These are phyloP conservation scores for Pygocentrus nattereri DNA, from an alignment of 2,797 vertebrate genomes.

Conservation along the genomic window DNA sequence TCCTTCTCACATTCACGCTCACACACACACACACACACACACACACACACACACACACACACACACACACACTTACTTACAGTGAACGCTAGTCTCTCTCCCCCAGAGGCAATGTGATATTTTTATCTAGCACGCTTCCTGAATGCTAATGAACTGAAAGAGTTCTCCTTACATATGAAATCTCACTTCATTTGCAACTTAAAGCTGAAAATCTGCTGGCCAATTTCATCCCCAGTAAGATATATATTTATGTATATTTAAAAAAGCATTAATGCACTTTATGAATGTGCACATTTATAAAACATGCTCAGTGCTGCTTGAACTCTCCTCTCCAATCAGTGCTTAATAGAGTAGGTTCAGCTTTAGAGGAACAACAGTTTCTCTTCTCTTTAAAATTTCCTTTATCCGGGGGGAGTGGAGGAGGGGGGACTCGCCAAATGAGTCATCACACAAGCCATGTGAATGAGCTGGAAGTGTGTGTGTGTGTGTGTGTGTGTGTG, in stretches of 20 bases:
- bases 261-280: not conserved
- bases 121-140: conserved; percentile 73
- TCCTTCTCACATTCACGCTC: not conserved
- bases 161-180: conserved; percentile 28
- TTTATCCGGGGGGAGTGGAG: not conserved
- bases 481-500: too few species aligned
- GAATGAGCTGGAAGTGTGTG: conserved; percentile 10
- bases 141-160: conserved; percentile 73
- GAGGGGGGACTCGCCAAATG: not conserved
- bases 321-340: not conserved
- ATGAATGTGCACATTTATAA: not conserved
- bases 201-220: too few species aligned
- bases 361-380: not conserved
- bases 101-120: conserved; percentile 75
- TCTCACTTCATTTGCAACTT: not conserved
- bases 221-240: not conserved
- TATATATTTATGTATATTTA: not conserved
- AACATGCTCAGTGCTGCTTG: not conserved
- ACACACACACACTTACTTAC: conserved; percentile 5
- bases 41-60: not conserved
- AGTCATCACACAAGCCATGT: not conserved
- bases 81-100: conserved; percentile 1
- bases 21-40: conserved; percentile 12
- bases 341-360: not conserved
- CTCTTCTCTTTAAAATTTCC: not conserved